Base-by-base conservation (phyloP, 2,888 invertebrate genomes). In the Drosophila silvestris region DNA sequence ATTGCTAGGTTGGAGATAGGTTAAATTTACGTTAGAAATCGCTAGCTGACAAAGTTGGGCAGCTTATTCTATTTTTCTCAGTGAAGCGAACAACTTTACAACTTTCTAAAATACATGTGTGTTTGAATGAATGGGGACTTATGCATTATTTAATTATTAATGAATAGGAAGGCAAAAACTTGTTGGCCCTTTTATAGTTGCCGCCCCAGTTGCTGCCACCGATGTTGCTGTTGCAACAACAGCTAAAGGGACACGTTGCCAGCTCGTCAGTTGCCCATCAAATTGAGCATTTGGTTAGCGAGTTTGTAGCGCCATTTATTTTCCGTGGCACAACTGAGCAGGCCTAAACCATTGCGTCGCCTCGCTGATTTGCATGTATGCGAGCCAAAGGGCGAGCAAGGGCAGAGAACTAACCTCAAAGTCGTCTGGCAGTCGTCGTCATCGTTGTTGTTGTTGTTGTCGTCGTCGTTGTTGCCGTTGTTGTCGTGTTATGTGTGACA, bases 301-400 rank as follows among this genome's bases (percentile, higher is more conserved):
- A 71, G 68, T 76, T 77, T 82, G 71, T 61, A 53, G 68, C 56
- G 63, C 80, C 73, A 77, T 80, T 74, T 76, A 78, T 72, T 72
- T 26, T 65, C 64, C 59, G 37, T 57, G 47, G 30, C 41, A 53
- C 28, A 9, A 53, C 47, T 54, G 65, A 62, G 67, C 60, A 70
- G 82, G 79, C 66, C 79, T 73, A 64, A 71, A 61, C 65, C 68
- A 67, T 54, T 47, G 71, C 74, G 74, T 70, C 77, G 83, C 85
- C 74, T 81, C 74, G 83, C 85, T 77, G 86, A 81, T 83, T 85
- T 85, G 83, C 83, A 83, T 83, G 77, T 68, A 85, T 83, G 77
- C 68, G 67, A 79, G 72, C 66, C 70, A 70, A 70, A 67, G 51
- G 69, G 62, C 52, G 16, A 26, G 44, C 50, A 41, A 35, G 41